phyloP scores from a whole-genome alignment of 2,113 vertebrate species.

The Ictidomys tridecemlineatus region DNA sequence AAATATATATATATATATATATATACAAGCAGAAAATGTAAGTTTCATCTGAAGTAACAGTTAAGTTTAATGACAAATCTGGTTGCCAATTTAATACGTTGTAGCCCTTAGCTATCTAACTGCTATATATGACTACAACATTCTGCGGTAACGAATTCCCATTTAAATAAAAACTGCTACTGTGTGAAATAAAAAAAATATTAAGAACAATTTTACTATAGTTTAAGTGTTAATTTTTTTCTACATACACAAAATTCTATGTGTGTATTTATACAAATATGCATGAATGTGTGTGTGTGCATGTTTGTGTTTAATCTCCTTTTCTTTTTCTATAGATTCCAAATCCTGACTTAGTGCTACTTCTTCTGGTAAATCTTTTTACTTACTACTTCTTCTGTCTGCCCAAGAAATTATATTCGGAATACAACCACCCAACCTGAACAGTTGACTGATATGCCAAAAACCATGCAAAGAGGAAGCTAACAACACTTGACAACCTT shows the following conservation, averaged over 20 bases:
- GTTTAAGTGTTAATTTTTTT: constrained; percentile 44
- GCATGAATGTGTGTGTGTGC: background rate
- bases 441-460: constrained; percentile 39
- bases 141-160: constrained; percentile 49
- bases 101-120: constrained; percentile 54
- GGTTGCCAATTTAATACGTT: constrained; percentile 17
- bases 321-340: background rate
- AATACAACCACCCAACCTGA: constrained; percentile 39
- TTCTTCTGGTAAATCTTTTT: constrained; percentile 43
- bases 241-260: background rate
- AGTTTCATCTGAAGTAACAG: constrained; percentile 53
- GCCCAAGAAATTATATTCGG: constrained; percentile 59
- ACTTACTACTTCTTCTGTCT: constrained; percentile 30
- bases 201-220: constrained; percentile 46
- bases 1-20: too few species aligned
- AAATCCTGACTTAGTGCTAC: constrained; percentile 30
- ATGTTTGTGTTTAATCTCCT: background rate
- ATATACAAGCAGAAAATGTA: constrained; percentile 45
- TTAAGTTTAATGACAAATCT: constrained; percentile 54
- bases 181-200: constrained; percentile 33
- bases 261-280: background rate
- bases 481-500: constrained; percentile 43
- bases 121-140: constrained; percentile 42
- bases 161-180: constrained; percentile 53
- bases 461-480: constrained; percentile 44